Conservation (phyloP, 2,113 vertebrate genomes). For the Isurus oxyrinchus region DNA sequence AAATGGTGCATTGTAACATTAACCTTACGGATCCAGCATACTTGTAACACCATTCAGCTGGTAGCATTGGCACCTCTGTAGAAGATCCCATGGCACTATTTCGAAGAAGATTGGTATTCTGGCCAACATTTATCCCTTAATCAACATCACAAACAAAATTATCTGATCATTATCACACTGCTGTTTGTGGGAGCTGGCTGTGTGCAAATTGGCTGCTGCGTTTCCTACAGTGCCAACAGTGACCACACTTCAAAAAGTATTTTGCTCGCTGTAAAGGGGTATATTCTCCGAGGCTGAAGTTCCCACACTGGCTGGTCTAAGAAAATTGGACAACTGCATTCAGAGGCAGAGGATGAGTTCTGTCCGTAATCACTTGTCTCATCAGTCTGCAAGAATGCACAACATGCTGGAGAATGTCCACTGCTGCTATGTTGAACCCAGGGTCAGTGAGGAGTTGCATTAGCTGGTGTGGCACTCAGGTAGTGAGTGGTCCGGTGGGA, state of each 20-base stretch:
- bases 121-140: background rate
- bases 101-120: background rate
- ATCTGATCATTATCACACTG: background rate
- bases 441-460: background rate
- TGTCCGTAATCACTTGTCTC: background rate
- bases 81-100: background rate
- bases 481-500: background rate
- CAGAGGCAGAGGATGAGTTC: background rate
- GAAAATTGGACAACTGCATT: background rate
- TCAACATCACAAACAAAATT: background rate
- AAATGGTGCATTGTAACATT: background rate
- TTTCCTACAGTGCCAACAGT: background rate
- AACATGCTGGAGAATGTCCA: background rate
- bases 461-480: background rate
- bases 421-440: background rate
- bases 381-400: background rate
- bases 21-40: background rate
- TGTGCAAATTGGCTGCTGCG: background rate
- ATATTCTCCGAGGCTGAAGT: background rate
- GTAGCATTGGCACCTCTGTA: background rate
- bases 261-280: background rate
- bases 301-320: background rate
- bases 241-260: background rate
- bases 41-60: background rate
- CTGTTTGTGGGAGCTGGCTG: background rate